Evolutionary conservation across 2,888 invertebrate species (phyloP), one percentile per base, ranked within the genome.

Genomic region (Microctonus aethiopoides): DNA sequence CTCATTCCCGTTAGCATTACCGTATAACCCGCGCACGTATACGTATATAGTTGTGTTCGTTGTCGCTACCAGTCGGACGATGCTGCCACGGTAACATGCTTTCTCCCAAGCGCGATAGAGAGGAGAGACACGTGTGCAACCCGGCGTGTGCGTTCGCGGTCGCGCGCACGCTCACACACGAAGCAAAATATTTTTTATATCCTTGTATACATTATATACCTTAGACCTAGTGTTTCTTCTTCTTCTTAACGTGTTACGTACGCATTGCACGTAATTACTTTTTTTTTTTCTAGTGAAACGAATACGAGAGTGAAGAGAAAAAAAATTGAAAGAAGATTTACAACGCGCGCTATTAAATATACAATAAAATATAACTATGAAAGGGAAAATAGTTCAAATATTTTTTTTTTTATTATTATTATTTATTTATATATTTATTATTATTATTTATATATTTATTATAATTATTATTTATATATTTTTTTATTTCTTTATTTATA

Each of bases 1-100:
- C 81, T 81, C 84, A 78, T 83, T 83, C 80, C 79, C 79, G 79
- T 81, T 82, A 79, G 78, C 79, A 80, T 81, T 79, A 80, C 78
- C 79, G 78, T 77, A 57, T 59, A 46, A 34, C 60, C 29, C 24
- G 22, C 24, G 24, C 39, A n/a, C n/a, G n/a, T n/a, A n/a, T n/a
- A 41, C 41, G 51, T 51, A 63, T 59, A 41, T 65, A 70, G 65
- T 46, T 7, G 46, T 65, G 65, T 61, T 57, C 41, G 60, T 70
- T 65, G 65, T 65, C 65, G 65, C 34, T 29, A 34, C 34, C 46
- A 46, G 64, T 16, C 46, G 16, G 46, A 46, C 59, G 57, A 41
- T 64, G 60, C 62, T 72, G 72, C 71, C 73, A 69, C 69, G 76
- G 71, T 75, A 76, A 75, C 76, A 76, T 74, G 71, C 74, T 76